These are phyloP conservation scores for Condylura cristata DNA, from an alignment of 2,113 vertebrate species.

Conservation along the genomic window DNA sequence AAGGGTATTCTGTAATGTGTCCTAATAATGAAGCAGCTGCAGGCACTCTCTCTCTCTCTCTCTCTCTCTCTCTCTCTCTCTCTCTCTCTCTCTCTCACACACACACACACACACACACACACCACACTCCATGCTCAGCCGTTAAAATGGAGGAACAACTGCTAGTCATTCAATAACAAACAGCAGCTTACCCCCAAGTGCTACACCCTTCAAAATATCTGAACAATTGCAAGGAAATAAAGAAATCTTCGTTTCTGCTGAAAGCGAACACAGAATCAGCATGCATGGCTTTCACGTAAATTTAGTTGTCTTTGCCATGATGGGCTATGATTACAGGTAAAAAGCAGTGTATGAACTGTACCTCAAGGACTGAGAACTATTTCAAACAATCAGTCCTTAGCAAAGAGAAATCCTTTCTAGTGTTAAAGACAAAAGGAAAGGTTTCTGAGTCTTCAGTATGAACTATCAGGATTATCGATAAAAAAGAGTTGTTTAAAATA, in stretches of 20 bases:
- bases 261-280: slow-evolving; percentile 68
- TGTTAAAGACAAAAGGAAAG: slow-evolving; percentile 78
- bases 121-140: slow-evolving; percentile 62
- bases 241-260: slow-evolving; percentile 59
- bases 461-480: slow-evolving; percentile 78
- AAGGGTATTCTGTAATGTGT: slow-evolving; percentile 29
- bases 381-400: slow-evolving; percentile 78
- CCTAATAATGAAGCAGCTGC: slow-evolving; percentile 46
- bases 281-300: slow-evolving; percentile 74
- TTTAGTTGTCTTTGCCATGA: slow-evolving; percentile 59
- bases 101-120: slow-evolving; percentile 9
- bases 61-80: too few relatives aligned
- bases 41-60: too few relatives aligned
- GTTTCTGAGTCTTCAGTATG: slow-evolving; percentile 77
- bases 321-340: slow-evolving; percentile 68
- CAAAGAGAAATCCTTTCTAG: slow-evolving; percentile 79
- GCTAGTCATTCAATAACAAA: slow-evolving; percentile 63
- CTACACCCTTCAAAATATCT: slow-evolving; percentile 69
- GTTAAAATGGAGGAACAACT: slow-evolving; percentile 63
- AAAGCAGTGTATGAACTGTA: slow-evolving; percentile 75
- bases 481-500: slow-evolving; percentile 85
- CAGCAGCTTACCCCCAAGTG: slow-evolving; percentile 56
- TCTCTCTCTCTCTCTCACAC: too few relatives aligned
- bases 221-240: slow-evolving; percentile 68
- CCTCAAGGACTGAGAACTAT: slow-evolving; percentile 62